Base-by-base conservation (phyloP, 2,797 vertebrate genomes). In the Eupleurogrammus muticus region DNA sequence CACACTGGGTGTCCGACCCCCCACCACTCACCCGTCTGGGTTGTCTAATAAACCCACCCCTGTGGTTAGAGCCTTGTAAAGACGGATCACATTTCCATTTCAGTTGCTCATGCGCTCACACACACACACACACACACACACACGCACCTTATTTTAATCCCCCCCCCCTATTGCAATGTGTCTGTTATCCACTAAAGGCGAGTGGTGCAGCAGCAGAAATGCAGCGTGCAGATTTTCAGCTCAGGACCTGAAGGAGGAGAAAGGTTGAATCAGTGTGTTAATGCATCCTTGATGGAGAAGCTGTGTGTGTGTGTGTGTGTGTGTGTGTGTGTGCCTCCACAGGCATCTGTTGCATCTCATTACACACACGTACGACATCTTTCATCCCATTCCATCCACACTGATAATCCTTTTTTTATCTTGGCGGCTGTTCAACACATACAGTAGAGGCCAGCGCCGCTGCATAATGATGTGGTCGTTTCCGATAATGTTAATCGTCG, bases 371-470 rank as follows among this genome's bases (percentile, higher is more conserved):
- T 46, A 47, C 16, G 28, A 57, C 62, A 82, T 51, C 59, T 49
- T 54, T 72, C 83, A 73, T 73, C 77, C 73, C 51, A 70, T 88
- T 70, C 69, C 64, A 63, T 83, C 76, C 78, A 75, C 66, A 56
- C 82, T 60, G 66, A 72, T 89, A 87, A 89, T 90, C 84, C 84
- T n/a, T n/a, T n/a, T 87, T 83, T 89, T 90, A 89, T 91, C 81
- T 84, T 73, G 79, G 79, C 70, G 34, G 82, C 80, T 84, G 80
- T 87, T 90, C 83, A 81, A 47, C 81, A 77, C 68, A 75, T n/a
- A n/a, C n/a, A n/a, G n/a, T 85, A 75, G 75, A 82, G 82, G 77
- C 80, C 61, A 47, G 8, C 44, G 70, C 73, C 66, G 47, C 58
- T 86, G 87, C 87, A 88, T 90, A 89, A 90, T 75, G 83, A 90